A percentile compares a stretch with the other conserved stretches of the same genome.
Evolutionary conservation across 2,797 vertebrate species (phyloP).

Genomic region (Margarornis squamiger): DNA sequence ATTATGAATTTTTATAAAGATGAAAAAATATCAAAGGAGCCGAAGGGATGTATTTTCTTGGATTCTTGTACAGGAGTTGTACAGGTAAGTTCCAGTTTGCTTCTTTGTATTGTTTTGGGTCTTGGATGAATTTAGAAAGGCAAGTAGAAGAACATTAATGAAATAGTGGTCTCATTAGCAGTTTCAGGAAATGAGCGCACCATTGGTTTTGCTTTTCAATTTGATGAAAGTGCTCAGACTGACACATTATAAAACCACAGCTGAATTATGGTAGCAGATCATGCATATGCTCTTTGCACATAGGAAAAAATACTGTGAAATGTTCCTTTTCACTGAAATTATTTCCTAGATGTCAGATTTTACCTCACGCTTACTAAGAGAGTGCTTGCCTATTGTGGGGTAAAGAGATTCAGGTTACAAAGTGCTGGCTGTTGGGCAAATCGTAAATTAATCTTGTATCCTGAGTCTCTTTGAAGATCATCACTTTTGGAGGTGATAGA

Average conservation of each 20-base stretch:
- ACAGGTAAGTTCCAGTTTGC: slow-evolving; percentile 81
- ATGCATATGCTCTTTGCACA: not conserved
- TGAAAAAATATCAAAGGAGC: slow-evolving; percentile 99
- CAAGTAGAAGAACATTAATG: not conserved
- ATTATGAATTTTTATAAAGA: slow-evolving; percentile 99
- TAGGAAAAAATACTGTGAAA: not conserved
- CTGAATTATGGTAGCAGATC: not conserved
- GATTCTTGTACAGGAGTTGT: slow-evolving; percentile 97
- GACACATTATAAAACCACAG: not conserved
- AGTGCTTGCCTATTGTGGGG: not conserved
- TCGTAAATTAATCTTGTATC: not conserved
- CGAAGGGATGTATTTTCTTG: slow-evolving; percentile 98
- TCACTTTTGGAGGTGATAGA: not conserved
- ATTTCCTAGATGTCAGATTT: not conserved
- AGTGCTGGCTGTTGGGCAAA: not conserved
- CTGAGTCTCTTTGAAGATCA: not conserved
- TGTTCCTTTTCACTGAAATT: not conserved
- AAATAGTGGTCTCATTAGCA: not conserved
- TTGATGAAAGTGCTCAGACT: not conserved
- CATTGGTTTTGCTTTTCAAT: not conserved
- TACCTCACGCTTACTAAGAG: not conserved
- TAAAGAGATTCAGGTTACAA: not conserved
- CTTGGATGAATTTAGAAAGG: not conserved
- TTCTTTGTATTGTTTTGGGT: not conserved
- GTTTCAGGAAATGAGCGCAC: not conserved